These are phyloP conservation scores for Cyclargus thomasi DNA, from an alignment of 1,140 invertebrate species.

Conservation along the genomic window DNA sequence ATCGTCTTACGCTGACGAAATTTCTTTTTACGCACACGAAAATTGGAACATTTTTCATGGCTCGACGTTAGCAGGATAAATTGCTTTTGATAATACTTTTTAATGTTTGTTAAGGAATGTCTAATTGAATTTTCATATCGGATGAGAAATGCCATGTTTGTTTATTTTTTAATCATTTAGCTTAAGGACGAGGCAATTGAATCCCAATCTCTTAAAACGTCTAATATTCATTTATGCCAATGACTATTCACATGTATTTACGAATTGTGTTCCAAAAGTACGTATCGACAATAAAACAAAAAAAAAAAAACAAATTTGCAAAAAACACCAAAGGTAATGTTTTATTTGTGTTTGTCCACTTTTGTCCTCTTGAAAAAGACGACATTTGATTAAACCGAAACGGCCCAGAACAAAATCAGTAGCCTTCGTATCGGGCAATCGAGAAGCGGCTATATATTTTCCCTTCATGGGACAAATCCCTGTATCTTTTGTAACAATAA, in stretches of 20 bases:
- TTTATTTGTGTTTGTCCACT: neutral
- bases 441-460: slow-evolving; percentile 29
- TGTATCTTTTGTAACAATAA: slow-evolving; percentile 28
- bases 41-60: slow-evolving; percentile 14
- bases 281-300: too few relatives aligned
- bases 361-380: neutral
- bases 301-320: too few relatives aligned
- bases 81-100: neutral
- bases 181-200: neutral
- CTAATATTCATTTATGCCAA: too few relatives aligned
- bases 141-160: too few relatives aligned
- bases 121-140: neutral
- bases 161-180: neutral
- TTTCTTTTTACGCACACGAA: slow-evolving; percentile 27
- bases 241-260: too few relatives aligned
- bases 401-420: slow-evolving; percentile 15
- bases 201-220: neutral
- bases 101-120: neutral
- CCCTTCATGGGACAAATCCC: slow-evolving; percentile 25
- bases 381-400: slow-evolving; percentile 1
- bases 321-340: neutral
- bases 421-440: slow-evolving; percentile 11
- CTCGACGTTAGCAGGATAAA: slow-evolving; percentile 4
- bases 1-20: slow-evolving; percentile 28
- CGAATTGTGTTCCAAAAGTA: neutral